Evolutionary conservation across 2,113 vertebrate species (phyloP), one percentile per base, ranked within the genome.

Genomic region (Megatriorchis doriae): DNA sequence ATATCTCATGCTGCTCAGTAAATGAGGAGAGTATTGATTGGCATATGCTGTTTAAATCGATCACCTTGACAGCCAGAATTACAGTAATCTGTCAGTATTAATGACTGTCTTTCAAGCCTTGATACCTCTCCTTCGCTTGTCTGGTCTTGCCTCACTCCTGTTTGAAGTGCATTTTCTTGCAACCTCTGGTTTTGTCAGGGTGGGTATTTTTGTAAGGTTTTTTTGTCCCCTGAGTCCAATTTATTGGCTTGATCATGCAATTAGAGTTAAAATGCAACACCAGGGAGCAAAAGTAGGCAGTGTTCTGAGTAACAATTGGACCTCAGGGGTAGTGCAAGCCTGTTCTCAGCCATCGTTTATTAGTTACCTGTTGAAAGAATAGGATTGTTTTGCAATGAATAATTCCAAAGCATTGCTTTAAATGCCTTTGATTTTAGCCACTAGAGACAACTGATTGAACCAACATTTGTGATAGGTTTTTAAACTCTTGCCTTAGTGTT

Each of bases 51-150:
- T 98, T 97, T 98, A 99, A 98, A 99, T 99, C 99, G 98, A 99
- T 99, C 98, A 96, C 98, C 98, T 98, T 99, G 98, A 99, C 99
- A 99, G 99, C 98, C 98, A 99, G 99, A 99, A 99, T 99, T 99
- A 99, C 99, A 99, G 99, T 99, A 99, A 99, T 99, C 99, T 99
- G 99, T 99, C 99, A 99, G 99, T 99, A 99, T 99, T 99, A 99
- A 99, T 99, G 98, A 98, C 98, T 98, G 96, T 98, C 98, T 99
- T 98, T 98, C 97, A 98, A 93, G 98, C 98, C 98, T 96, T 98
- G 97, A 98, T 98, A 98, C 97, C 88, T 97, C 98, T 98, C 94
- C 94, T 97, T 98, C 95, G 87, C 98, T 98, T 98, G 96, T 98
- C 95, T 92, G 85, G 22, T 98, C 97, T 98, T 98, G 90, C 81